These are phyloP conservation scores for Excalfactoria chinensis DNA, from an alignment of 2,113 vertebrate genomes.

Conservation along the genomic window DNA sequence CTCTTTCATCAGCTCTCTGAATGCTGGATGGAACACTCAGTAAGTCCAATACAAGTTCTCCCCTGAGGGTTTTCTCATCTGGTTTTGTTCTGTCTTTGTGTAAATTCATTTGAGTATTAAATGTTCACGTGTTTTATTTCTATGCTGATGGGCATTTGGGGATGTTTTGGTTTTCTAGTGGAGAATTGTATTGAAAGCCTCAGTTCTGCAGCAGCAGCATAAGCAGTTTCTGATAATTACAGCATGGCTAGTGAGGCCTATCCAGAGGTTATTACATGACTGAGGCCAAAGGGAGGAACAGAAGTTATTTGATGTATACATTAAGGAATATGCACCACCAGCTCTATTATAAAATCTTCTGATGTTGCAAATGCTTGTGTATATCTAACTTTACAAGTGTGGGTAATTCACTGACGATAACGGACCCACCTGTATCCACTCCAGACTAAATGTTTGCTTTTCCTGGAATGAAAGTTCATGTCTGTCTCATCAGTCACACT, in stretches of 20 bases:
- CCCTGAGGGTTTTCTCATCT: neutral
- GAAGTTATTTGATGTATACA: neutral
- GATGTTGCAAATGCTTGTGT: neutral
- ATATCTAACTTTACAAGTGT: neutral
- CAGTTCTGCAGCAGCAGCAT: neutral
- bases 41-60: neutral
- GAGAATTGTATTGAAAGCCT: neutral
- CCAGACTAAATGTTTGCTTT: neutral
- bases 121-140: neutral
- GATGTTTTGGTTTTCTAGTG: neutral
- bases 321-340: neutral
- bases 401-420: neutral
- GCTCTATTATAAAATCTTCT: neutral
- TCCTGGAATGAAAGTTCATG: neutral
- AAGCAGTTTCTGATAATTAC: neutral
- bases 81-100: neutral
- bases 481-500: neutral
- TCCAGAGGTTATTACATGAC: neutral
- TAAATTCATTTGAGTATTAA: neutral
- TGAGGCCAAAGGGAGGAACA: neutral
- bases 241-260: neutral
- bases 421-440: neutral
- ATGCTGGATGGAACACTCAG: neutral
- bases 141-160: neutral
- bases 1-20: neutral